These are phyloP conservation scores for Papilio helenus DNA, from an alignment of 1,140 invertebrate species.

Conservation along the genomic window DNA sequence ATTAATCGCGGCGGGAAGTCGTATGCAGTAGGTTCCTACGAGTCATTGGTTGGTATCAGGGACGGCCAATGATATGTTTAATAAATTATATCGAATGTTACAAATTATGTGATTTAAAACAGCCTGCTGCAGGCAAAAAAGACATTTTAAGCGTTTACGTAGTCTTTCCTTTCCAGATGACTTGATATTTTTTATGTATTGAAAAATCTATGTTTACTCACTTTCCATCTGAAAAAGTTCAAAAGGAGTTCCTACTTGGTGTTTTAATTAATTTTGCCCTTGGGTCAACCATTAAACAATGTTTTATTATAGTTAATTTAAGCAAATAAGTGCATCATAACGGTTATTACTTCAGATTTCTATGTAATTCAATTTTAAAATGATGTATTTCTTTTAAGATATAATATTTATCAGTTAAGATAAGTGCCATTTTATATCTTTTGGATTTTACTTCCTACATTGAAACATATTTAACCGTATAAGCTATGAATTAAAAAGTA, in stretches of 20 bases:
- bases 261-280: not conserved
- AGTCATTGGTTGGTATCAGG: no score
- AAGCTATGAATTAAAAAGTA: not conserved
- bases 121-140: no score
- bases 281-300: not conserved
- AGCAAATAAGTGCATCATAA: not conserved
- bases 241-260: not conserved
- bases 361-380: not conserved
- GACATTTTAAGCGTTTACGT: no score
- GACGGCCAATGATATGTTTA: no score
- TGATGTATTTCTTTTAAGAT: not conserved
- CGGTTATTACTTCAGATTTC: not conserved
- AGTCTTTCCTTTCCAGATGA: no score
- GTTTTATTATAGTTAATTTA: not conserved
- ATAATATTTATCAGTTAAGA: conserved; percentile 1
- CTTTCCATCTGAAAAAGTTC: not conserved
- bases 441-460: not conserved
- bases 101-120: no score
- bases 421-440: conserved; percentile 9
- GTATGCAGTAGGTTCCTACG: no score
- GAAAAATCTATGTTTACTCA: no score
- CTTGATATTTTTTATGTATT: no score
- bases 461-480: not conserved
- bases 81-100: no score
- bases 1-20: no score